phyloP scores from a whole-genome alignment of 2,888 invertebrate genomes.

The Carcina quercana region DNA sequence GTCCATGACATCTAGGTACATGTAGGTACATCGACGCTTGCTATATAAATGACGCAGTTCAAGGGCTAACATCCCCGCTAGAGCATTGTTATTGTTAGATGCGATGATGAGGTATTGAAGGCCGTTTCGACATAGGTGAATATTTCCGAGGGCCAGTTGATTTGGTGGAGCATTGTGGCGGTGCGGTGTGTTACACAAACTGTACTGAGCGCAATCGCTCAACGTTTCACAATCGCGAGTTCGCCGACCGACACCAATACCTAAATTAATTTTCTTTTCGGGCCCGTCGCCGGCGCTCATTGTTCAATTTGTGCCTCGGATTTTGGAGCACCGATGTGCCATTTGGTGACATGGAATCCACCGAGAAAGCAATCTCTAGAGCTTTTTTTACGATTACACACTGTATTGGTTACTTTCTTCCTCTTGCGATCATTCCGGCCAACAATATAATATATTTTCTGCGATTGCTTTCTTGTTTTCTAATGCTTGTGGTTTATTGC shows the following conservation, averaged over 20 bases:
- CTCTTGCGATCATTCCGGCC: too few species aligned
- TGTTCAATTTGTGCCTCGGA: constrained; percentile 60
- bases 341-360: constrained; percentile 42
- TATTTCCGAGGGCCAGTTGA: constrained; percentile 58
- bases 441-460: constrained; percentile 7
- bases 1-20: too few species aligned
- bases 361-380: constrained; percentile 17
- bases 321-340: constrained; percentile 44
- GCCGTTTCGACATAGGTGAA: constrained; percentile 54
- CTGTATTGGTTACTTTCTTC: constrained; percentile 14
- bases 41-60: neutral
- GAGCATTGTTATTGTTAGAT: constrained; percentile 2
- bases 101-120: constrained; percentile 17
- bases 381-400: constrained; percentile 26
- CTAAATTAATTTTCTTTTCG: constrained; percentile 73
- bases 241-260: constrained; percentile 71
- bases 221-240: constrained; percentile 67
- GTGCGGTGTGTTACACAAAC: constrained; percentile 62
- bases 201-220: constrained; percentile 62
- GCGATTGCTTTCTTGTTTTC: neutral
- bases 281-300: constrained; percentile 53
- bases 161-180: constrained; percentile 59
- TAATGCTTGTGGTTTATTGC: too few species aligned
- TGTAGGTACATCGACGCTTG: too few species aligned
- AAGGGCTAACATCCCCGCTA: neutral